Percentiles rank a stretch among this genome's conserved stretches.
Conservation (phyloP, 2,113 vertebrate genomes). For the Podarcis raffonei region DNA sequence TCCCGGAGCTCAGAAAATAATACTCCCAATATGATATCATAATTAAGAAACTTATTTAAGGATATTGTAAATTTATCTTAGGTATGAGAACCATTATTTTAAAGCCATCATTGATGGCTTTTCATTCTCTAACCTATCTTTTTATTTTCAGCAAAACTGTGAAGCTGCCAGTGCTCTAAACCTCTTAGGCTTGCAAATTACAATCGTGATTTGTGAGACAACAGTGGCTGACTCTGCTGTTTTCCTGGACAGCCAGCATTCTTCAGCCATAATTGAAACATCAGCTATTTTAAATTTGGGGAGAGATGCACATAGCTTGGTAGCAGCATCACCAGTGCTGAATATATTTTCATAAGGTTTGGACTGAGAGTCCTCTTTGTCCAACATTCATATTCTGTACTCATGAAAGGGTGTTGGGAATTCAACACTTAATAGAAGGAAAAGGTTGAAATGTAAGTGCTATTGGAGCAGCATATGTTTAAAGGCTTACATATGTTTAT, state of each 20-base stretch:
- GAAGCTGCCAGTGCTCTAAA: conserved; percentile 1
- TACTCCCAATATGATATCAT: not conserved
- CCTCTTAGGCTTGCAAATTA: conserved; percentile 7
- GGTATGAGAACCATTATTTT: not conserved
- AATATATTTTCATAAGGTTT: not conserved
- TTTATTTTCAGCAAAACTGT: not conserved
- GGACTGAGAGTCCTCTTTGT: not conserved
- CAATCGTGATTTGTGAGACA: not conserved
- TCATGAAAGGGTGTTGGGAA: not conserved
- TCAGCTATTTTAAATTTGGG: conserved; percentile 10
- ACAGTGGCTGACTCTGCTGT: conserved; percentile 16
- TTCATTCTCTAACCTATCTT: not conserved
- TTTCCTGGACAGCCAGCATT: conserved; percentile 4
- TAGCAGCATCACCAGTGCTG: not conserved
- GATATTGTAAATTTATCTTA: not conserved
- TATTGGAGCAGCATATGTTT: not conserved
- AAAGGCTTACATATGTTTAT: not conserved
- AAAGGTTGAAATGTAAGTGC: not conserved
- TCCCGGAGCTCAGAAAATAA: not conserved
- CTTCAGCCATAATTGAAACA: conserved; percentile 4
- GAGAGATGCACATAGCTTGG: not conserved
- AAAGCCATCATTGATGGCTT: not conserved
- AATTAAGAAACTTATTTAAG: not conserved
- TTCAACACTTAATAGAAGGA: not conserved
- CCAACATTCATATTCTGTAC: not conserved